These are phyloP conservation scores for Diadumene lineata DNA, from an alignment of 92 coral and sea anemone genomes.

Conservation along the genomic window DNA sequence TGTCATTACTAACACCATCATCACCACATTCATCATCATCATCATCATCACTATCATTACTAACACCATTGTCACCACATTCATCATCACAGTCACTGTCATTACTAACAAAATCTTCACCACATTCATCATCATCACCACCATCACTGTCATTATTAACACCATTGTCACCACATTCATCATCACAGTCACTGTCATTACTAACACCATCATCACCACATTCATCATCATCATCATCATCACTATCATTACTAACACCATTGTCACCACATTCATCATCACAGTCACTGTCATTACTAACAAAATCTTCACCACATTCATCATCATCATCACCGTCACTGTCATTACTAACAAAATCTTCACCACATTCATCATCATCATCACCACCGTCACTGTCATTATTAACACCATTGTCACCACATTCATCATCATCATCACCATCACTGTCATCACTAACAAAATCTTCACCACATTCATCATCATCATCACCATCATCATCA, in stretches of 20 bases:
- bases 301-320: neutral
- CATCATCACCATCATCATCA: no score
- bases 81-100: neutral
- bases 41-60: neutral
- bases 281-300: neutral
- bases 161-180: neutral
- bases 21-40: neutral
- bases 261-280: neutral
- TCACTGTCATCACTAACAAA: neutral
- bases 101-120: neutral
- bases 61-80: neutral
- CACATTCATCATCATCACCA: neutral
- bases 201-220: neutral
- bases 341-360: neutral
- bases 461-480: no score
- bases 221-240: slow-evolving; percentile 7
- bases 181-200: neutral
- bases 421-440: neutral
- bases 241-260: neutral
- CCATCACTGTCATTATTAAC: neutral
- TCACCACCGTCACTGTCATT: neutral
- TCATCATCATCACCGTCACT: neutral
- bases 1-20: neutral
- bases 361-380: neutral
- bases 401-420: neutral